Evolutionary conservation across 53 echinoderm and acorn worm species (phyloP).

Genomic region (Luidia sarsii): DNA sequence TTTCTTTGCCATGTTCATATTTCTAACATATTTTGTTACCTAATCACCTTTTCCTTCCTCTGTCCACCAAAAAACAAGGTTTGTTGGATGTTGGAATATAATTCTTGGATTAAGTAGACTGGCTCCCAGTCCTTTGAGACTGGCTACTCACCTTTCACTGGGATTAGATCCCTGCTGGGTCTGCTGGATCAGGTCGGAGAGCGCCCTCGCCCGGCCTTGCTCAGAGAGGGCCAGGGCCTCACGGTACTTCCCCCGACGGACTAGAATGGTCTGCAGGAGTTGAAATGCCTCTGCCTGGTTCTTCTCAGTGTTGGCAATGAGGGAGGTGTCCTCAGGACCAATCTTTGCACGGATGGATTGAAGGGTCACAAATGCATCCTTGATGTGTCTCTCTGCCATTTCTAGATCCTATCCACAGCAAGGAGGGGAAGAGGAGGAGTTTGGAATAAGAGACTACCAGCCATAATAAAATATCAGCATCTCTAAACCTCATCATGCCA

Average conservation of each 20-base stretch:
- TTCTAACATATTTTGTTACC: too few species aligned
- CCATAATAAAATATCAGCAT: too few species aligned
- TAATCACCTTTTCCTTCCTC: not conserved
- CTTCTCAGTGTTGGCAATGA: conserved; percentile 59
- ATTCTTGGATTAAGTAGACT: too few species aligned
- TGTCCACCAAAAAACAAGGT: too few species aligned
- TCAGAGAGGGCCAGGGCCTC: conserved; percentile 38
- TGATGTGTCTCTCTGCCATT: conserved; percentile 42
- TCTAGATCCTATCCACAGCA: conserved; percentile 52
- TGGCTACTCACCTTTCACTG: too few species aligned
- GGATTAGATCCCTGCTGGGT: conserved; percentile 21
- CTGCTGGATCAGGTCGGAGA: conserved; percentile 44
- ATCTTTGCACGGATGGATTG: conserved; percentile 43
- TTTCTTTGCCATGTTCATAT: too few species aligned
- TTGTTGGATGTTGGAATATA: too few species aligned
- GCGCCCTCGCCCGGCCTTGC: conserved; percentile 53
- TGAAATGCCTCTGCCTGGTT: conserved; percentile 55
- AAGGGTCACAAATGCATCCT: conserved; percentile 36
- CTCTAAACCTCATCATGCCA: too few species aligned
- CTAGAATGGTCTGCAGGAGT: conserved; percentile 47
- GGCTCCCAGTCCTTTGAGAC: too few species aligned
- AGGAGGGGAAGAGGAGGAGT: too few species aligned
- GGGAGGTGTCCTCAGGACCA: conserved; percentile 41
- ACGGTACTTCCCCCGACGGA: conserved; percentile 28
- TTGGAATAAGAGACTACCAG: too few species aligned